Evolutionary conservation across 2,888 invertebrate genomes (phyloP), one percentile per base, ranked within the genome.

Genomic region (Lepidochrysops patricia): DNA sequence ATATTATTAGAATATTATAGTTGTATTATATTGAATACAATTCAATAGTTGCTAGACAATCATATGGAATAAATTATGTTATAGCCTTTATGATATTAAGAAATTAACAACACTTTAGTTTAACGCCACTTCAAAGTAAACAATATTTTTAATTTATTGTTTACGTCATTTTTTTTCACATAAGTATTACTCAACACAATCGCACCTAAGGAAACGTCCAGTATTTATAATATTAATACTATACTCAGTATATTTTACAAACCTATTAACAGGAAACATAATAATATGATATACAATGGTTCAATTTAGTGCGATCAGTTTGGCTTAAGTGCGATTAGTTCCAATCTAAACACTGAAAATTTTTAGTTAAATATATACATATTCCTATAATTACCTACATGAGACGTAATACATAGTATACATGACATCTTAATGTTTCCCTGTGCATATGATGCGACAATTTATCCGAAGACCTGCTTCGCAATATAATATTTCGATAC

Each of bases 251-350:
- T 54, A 29, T 54, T 52, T 54, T 54, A 54, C 54, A 54, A 29
- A 54, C 19, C 32, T 54, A 54, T 32, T 32, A 54, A 54, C 54
- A 54, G 29, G 54, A 4, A 54, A 54, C 29, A 19, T 29, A 54
- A 15, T 9, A n/a, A 32, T 32, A 54, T 27, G 26, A 52, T 29
- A 50, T 26, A 54, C 54, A 54, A 15, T 15, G 29, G 12, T 32
- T 54, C 29, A 54, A 54, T 29, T 54, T 54, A 29, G 29, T 9
- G 3, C 19, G 23, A 29, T 32, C 29, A 26, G 54, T 32, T 54
- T 29, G 15, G 54, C 54, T 54, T 54, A 54, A 54, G 54, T 54
- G 54, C 54, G 15, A 54, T 54, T 54, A 12, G 54, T 54, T 54
- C 29, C 5, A 12, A 4, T 9, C 43, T 23, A 43, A 32, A 15